Evolutionary conservation across 2,113 vertebrate species (phyloP).

Genomic region (Phylloscopus whistleri): DNA sequence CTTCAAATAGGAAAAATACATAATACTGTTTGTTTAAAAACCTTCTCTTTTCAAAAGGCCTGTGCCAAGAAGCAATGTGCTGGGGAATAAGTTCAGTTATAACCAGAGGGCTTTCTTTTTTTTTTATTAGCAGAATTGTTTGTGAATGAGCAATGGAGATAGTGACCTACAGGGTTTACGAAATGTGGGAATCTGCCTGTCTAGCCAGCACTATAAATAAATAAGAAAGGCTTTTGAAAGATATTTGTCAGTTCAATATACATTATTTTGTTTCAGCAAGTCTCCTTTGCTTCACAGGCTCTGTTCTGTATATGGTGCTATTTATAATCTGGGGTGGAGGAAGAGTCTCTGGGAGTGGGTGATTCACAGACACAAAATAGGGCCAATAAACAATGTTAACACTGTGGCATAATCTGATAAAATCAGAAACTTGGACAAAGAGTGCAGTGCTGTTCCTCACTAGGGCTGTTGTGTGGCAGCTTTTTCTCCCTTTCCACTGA

Average conservation of each 20-base stretch:
- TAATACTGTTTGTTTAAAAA: not conserved
- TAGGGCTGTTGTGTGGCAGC: not conserved
- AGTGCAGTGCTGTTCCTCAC: not conserved
- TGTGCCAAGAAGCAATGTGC: not conserved
- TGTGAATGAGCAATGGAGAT: slow-evolving; percentile 45
- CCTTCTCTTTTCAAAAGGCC: not conserved
- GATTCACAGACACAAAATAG: slow-evolving; percentile 49
- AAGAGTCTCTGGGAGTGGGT: slow-evolving; percentile 36
- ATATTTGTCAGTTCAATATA: not conserved
- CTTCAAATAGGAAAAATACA: not conserved
- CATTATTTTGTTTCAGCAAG: slow-evolving; percentile 30
- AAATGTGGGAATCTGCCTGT: slow-evolving; percentile 42
- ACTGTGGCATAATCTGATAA: slow-evolving; percentile 49
- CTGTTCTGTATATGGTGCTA: not conserved
- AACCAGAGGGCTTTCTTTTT: not conserved
- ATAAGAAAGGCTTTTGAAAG: slow-evolving; percentile 3
- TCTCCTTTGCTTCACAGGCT: slow-evolving; percentile 23
- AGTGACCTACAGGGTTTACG: not conserved
- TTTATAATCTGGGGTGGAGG: slow-evolving; percentile 46
- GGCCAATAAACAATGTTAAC: slow-evolving; percentile 53
- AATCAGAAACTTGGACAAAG: slow-evolving; percentile 28
- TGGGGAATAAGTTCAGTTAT: not conserved
- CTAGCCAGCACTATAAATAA: slow-evolving; percentile 49
- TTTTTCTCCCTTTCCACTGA: not conserved
- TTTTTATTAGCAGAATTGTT: slow-evolving; percentile 27